A percentile compares a stretch with the other conserved stretches of the same genome.
phyloP scores from a whole-genome alignment of 2,797 vertebrate genomes.

The Cyclura pinguis region DNA sequence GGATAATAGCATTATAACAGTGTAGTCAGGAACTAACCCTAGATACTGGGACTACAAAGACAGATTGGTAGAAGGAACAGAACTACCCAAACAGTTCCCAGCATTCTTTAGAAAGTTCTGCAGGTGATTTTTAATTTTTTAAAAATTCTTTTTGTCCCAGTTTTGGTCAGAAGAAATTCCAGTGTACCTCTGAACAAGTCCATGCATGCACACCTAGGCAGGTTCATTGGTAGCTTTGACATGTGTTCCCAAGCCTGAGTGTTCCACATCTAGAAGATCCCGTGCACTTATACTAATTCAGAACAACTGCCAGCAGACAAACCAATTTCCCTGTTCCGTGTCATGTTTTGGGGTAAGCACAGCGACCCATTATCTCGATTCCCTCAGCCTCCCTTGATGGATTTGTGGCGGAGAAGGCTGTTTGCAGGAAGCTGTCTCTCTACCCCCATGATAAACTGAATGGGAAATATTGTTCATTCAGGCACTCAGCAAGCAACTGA shows the following conservation, averaged over 20 bases:
- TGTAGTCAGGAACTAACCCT: no score
- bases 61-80: neutral
- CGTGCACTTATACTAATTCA: neutral
- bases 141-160: neutral
- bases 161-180: neutral
- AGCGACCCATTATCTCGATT: neutral
- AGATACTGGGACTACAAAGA: no score
- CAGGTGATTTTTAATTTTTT: neutral
- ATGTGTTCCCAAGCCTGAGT: neutral
- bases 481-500: neutral
- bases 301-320: slow-evolving; percentile 8
- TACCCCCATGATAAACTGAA: neutral
- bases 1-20: no score
- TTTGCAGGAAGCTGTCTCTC: neutral
- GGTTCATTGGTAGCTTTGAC: neutral
- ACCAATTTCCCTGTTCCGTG: neutral
- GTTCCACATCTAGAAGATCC: neutral
- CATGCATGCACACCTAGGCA: neutral
- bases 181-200: neutral
- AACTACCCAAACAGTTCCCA: neutral
- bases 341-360: neutral
- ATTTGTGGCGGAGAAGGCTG: neutral
- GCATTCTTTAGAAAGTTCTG: neutral
- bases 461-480: neutral
- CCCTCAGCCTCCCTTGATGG: neutral